These are phyloP conservation scores for Asobara japonica DNA, from an alignment of 1,140 invertebrate species.

Conservation along the genomic window DNA sequence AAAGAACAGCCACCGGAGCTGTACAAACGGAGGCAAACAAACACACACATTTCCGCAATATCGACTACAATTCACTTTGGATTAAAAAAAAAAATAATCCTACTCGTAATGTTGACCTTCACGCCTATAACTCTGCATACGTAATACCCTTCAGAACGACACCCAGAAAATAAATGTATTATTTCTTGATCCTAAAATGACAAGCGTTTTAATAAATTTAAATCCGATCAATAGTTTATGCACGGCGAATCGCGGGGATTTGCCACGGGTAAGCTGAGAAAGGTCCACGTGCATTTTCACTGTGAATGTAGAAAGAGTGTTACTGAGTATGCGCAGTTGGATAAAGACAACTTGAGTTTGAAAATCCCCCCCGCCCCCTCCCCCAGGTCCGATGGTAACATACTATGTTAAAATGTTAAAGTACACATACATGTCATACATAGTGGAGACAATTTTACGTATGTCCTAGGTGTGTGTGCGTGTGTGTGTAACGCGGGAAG, in stretches of 20 bases:
- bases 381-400: not conserved
- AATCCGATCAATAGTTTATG: constrained; percentile 66
- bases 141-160: not conserved
- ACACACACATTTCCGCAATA: too few species aligned
- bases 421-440: not conserved
- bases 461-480: not conserved
- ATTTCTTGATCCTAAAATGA: constrained; percentile 48
- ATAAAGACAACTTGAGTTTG: not conserved
- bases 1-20: too few species aligned
- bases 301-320: not conserved
- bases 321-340: not conserved
- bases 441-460: not conserved
- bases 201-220: constrained; percentile 67
- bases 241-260: constrained; percentile 66
- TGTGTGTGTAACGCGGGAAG: not conserved
- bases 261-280: constrained; percentile 66
- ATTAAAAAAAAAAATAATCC: too few species aligned
- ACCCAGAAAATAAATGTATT: not conserved
- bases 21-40: too few species aligned
- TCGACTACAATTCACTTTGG: too few species aligned
- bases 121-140: too few species aligned
- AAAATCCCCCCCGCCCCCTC: not conserved
- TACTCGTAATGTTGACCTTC: too few species aligned
- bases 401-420: constrained; percentile 14
- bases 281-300: constrained; percentile 61